phyloP scores from a whole-genome alignment of 2,113 vertebrate species.

The Bothrops jararaca region DNA sequence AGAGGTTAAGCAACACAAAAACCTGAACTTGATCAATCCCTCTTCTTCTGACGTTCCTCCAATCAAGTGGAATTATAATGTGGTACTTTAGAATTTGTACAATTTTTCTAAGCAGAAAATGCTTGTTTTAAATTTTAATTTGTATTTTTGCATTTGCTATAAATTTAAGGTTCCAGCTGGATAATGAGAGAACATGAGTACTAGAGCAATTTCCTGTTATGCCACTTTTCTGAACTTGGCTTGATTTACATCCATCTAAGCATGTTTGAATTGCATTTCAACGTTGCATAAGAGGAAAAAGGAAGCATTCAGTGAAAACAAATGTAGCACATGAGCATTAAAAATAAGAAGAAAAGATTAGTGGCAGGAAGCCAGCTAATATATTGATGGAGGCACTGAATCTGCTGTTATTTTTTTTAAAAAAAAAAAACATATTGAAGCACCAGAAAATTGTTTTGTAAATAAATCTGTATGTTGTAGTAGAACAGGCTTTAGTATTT shows the following conservation, averaged over 20 bases:
- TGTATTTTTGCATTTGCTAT: not conserved
- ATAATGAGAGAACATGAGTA: not conserved
- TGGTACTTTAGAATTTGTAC: not conserved
- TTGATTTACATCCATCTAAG: not conserved
- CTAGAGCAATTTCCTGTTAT: not conserved
- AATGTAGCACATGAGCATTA: conserved; percentile 5
- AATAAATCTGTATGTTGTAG: not conserved
- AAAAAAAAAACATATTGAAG: not conserved
- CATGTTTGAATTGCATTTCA: not conserved
- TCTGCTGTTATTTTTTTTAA: not conserved
- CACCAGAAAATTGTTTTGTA: not conserved
- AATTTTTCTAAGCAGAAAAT: not conserved
- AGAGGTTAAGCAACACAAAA: not conserved
- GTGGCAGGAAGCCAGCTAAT: not conserved
- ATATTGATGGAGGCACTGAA: conserved; percentile 16
- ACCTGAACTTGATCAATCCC: not conserved
- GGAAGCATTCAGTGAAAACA: not conserved
- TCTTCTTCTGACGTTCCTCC: not conserved
- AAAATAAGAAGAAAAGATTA: not conserved
- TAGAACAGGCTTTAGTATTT: not conserved
- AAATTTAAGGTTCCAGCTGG: not conserved
- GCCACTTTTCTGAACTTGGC: not conserved
- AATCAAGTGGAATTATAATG: not conserved
- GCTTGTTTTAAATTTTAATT: not conserved
- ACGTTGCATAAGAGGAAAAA: not conserved